Base-by-base conservation (phyloP, 2,888 invertebrate genomes). In the Watsonalla binaria region DNA sequence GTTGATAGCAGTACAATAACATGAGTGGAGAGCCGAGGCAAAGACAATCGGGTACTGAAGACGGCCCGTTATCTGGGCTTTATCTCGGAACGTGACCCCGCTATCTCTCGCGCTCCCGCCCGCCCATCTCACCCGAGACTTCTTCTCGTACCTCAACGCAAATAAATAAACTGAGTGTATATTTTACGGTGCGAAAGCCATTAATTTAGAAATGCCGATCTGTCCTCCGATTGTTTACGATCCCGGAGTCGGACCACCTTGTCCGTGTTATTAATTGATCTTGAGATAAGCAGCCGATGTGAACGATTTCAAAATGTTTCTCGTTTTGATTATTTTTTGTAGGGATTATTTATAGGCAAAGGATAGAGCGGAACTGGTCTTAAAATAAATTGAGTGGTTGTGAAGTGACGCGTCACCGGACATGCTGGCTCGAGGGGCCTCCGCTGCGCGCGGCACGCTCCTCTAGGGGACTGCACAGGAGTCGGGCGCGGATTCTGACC, bases 41-140 rank as follows among this genome's bases (percentile, higher is more conserved):
- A 75, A 84, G 82, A 89, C 86, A 86, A 85, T 82, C 82, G 82
- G 68, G 69, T 71, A 73, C 77, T 80, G 83, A 84, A 86, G 83
- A 82, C 77, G 82, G 66, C 63, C 62, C 60, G 70, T 85, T 90
- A 90, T 90, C 90, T 79, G 46, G 15, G 50, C 71, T 76, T 86
- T 90, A 90, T 90, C 90, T 84, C 59, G 65, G 83, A 84, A 86
- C 88, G 88, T 86, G 90, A 90, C 90, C 90, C 81, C 79, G 64
- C 81, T 90, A 88, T 90, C 90, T 66, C 52, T 72, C 65, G 72
- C 37, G 49, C 39, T 49, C 76, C 80, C 82, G 82, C 84, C 87
- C 86, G 83, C 85, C 85, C 87, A 84, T 84, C 84, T 79, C 77
- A 74, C 78, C 72, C 67, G 66, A 66, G 68, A 66, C 65, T 71